phyloP scores from a whole-genome alignment of 2,888 invertebrate genomes.

The Oscheius sp. region DNA sequence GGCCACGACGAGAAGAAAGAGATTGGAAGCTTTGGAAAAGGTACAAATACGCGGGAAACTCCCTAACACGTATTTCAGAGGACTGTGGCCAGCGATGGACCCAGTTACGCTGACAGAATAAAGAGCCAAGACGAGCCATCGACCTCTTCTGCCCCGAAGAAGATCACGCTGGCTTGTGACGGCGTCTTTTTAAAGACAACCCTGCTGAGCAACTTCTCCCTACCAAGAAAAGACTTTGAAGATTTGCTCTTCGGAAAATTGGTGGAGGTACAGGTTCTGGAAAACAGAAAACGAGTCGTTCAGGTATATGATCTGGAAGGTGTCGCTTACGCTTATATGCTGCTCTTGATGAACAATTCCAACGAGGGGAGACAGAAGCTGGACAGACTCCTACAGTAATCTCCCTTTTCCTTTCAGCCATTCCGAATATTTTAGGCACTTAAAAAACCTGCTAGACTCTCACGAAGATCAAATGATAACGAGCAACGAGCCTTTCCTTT shows the following conservation, averaged over 20 bases:
- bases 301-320: conserved; percentile 15
- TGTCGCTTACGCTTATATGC: conserved; percentile 13
- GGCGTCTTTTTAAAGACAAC: conserved; percentile 18
- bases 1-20: conserved; percentile 3
- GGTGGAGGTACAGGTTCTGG: conserved; percentile 4
- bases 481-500: conserved; percentile 18
- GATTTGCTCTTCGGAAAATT: conserved; percentile 12
- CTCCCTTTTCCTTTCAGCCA: conserved; percentile 2
- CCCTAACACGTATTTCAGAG: conserved; percentile 11
- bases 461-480: not conserved
- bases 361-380: conserved; percentile 20
- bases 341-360: conserved; percentile 18
- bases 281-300: not conserved
- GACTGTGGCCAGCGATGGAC: not conserved
- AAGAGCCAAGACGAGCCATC: not conserved
- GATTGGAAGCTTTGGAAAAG: conserved; percentile 20
- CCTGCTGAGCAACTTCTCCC: not conserved
- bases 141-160: conserved; percentile 15
- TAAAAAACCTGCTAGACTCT: conserved; percentile 5
- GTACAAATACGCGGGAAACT: not conserved
- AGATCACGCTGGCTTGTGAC: conserved; percentile 10
- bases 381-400: conserved; percentile 10
- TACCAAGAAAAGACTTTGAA: conserved; percentile 13
- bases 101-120: conserved; percentile 24
- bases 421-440: not conserved